Evolutionary conservation across 1,140 invertebrate genomes (phyloP), one percentile per base, ranked within the genome.

Genomic region (Drosophila kurseongensis): DNA sequence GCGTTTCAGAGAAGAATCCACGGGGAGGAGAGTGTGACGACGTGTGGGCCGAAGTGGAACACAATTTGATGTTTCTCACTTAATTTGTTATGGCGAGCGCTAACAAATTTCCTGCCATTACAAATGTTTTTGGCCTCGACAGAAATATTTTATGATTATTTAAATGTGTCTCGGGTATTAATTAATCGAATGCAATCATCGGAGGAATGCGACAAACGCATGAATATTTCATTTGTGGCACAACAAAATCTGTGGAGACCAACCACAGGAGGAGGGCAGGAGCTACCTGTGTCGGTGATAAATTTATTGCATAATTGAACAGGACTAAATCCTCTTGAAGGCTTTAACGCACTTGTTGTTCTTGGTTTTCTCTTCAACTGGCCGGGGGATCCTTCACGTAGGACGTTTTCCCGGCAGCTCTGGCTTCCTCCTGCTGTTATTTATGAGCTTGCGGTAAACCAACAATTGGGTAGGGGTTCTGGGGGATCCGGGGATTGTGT

Each of bases 271-370:
- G 1, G 42, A 5, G 9, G 32, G 8, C 14, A 23, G 42, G n/a
- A 23, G 47, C 32, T 60, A 65, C 55, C 55, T 62, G 76, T 66
- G 68, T 77, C 67, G 77, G 84, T 89, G 77, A 84, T 83, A 80
- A 89, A 84, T 84, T 89, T 84, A 89, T 89, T 89, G 84, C 85
- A 89, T 89, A 89, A 89, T 89, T 89, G 84, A 89, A 69, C 74
- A 84, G 74, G 60, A 89, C 73, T 56, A 89, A 88, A 80, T 78
- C 68, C 80, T 72, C 44, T 65, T 42, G 61, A 76, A 75, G 78
- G 74, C 82, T 81, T 78, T 78, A 72, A 79, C 79, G 75, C 80
- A 83, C 27, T 67, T 63, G 59, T 63, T 65, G 59, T 67, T 50
- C 45, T 40, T 68, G 67, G 35, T 29, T 36, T 48, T 18, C 44